Base-by-base conservation (phyloP, 2,113 vertebrate genomes). In the Pelecanus crispus region DNA sequence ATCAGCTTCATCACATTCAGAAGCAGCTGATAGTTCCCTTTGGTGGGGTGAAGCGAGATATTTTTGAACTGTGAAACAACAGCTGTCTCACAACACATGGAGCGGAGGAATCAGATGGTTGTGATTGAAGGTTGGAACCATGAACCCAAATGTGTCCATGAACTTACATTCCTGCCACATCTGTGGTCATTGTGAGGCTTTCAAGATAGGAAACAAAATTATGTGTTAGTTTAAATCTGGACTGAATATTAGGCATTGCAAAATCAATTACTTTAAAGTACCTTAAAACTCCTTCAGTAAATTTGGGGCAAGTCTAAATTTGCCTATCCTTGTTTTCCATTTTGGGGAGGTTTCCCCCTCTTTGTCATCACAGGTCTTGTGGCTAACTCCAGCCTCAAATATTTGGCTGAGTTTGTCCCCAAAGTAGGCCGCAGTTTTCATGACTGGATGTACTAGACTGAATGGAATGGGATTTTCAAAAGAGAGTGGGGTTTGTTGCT, bases 11-110 rank as follows among this genome's bases (percentile, higher is more conserved):
- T n/a, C 0, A 0, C 36, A 13, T 80, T 81, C 47, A 58, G 80
- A 78, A 88, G 75, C 93, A 94, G 92, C 79, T 90, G 94, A 47
- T 56, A 11, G 31, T 19, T 91, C 49, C 50, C 83, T 91, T 94
- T 70, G 88, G 90, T 2, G 5, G 77, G 44, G 65, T 29, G 88
- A 95, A 91, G 82, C 3, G 3, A 84, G 94, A 87, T 79, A 72
- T 75, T 94, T 94, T 79, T 87, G 88, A 87, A 26, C 73, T 40
- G 36, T 42, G 91, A 53, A 94, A 83, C 34, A 65, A 56, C 86
- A 94, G 92, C 86, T 95, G 95, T 47, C 52, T 92, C 0, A 0
- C 65, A 50, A 42, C 3, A 5, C 47, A 53, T 8, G 58, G 73
- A 81, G 28, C 0, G 0, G 40, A 68, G 81, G 56, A 81, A 80